Conservation (phyloP, 2,888 invertebrate genomes). For the Rutpela maculata region DNA sequence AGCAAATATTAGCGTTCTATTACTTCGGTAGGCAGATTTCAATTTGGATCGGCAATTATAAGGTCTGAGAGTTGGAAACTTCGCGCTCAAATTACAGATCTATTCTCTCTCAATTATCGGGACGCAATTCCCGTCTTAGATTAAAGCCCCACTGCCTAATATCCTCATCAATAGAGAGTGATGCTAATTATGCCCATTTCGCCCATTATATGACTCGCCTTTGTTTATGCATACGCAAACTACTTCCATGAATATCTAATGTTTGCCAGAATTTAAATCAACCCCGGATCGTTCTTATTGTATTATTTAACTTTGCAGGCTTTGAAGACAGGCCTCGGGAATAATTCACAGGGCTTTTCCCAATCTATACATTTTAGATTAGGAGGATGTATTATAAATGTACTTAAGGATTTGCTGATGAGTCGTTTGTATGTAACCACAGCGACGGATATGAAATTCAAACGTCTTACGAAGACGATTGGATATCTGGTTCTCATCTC, state of each 20-base stretch:
- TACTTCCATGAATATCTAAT: slow-evolving; percentile 63
- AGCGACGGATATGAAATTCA: background rate
- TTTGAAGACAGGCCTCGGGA: slow-evolving; percentile 36
- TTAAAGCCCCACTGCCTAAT: slow-evolving; percentile 45
- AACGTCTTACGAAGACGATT: background rate
- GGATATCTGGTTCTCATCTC: background rate
- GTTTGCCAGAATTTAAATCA: slow-evolving; percentile 60
- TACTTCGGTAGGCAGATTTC: slow-evolving; percentile 42
- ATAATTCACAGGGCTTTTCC: slow-evolving; percentile 32
- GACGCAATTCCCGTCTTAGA: slow-evolving; percentile 43
- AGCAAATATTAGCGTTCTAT: slow-evolving; percentile 29
- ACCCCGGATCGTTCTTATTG: slow-evolving; percentile 50
- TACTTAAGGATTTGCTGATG: slow-evolving; percentile 5
- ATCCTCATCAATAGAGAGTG: slow-evolving; percentile 54
- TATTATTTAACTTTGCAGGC: slow-evolving; percentile 51
- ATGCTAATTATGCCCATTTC: slow-evolving; percentile 55
- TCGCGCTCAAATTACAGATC: slow-evolving; percentile 49
- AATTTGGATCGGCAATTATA: slow-evolving; percentile 42
- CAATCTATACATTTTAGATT: slow-evolving; percentile 23
- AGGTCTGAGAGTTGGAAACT: slow-evolving; percentile 43
- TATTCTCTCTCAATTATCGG: slow-evolving; percentile 55
- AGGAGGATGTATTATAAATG: slow-evolving; percentile 19
- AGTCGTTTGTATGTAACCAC: background rate
- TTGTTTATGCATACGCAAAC: slow-evolving; percentile 62
- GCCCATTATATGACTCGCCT: slow-evolving; percentile 54